These are phyloP conservation scores for Oenanthe melanoleuca DNA, from an alignment of 2,113 vertebrate genomes.

Conservation along the genomic window DNA sequence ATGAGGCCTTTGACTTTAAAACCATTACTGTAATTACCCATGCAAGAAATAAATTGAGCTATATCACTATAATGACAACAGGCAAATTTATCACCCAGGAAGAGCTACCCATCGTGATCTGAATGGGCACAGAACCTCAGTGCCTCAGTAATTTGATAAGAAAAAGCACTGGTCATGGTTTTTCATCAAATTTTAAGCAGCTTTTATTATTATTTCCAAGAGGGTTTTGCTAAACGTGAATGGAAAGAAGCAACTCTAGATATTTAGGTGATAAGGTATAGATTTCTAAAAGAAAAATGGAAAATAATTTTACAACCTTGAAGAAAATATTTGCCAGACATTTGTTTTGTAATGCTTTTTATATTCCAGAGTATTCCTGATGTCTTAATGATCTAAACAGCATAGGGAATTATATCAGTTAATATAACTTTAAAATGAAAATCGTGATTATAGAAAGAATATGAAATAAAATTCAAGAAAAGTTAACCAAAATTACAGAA, in stretches of 20 bases:
- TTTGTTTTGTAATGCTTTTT: neutral
- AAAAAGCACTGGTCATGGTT: neutral
- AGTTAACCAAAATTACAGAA: neutral
- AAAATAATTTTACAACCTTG: neutral
- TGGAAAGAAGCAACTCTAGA: neutral
- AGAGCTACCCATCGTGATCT: neutral
- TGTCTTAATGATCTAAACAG: neutral
- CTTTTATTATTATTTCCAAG: neutral
- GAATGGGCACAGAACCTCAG: neutral
- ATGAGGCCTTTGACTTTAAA: neutral
- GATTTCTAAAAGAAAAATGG: neutral
- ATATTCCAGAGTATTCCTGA: neutral
- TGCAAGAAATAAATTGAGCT: neutral
- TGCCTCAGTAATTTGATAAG: neutral
- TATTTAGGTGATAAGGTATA: neutral
- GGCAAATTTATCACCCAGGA: neutral
- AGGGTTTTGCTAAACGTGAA: neutral
- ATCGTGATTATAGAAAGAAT: neutral
- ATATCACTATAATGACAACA: neutral
- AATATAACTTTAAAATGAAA: neutral
- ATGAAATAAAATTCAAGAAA: neutral
- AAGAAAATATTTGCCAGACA: neutral
- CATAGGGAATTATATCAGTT: neutral
- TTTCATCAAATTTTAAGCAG: neutral
- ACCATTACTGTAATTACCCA: neutral